Evolutionary conservation across 2,113 vertebrate genomes (phyloP).

Genomic region (Cololabis saira): DNA sequence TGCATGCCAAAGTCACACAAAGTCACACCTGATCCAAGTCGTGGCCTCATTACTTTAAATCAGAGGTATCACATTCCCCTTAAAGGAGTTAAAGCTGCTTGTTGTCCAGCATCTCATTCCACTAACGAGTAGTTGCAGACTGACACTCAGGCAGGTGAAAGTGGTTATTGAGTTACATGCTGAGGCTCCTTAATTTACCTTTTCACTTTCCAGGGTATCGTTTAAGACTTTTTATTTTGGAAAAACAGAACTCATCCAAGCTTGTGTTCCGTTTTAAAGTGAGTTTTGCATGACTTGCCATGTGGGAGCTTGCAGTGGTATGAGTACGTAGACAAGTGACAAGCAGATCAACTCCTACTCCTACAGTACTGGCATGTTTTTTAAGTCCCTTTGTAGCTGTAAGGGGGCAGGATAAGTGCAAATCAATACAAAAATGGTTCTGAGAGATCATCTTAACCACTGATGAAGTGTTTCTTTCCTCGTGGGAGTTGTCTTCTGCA

Average conservation of each 20-base stretch:
- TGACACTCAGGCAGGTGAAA: neutral
- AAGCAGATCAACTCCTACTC: neutral
- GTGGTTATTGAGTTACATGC: slow-evolving; percentile 6
- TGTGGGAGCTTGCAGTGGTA: neutral
- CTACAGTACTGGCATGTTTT: neutral
- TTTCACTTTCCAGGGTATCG: neutral
- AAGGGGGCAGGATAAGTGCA: neutral
- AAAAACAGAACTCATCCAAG: neutral
- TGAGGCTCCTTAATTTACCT: slow-evolving; percentile 5
- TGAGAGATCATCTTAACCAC: neutral
- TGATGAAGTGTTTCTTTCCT: neutral
- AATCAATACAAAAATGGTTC: slow-evolving; percentile 3
- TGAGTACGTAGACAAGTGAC: neutral
- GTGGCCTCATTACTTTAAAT: slow-evolving; percentile 41
- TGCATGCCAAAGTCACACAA: slow-evolving; percentile 7
- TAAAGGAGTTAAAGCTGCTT: slow-evolving; percentile 44
- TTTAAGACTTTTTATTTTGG: neutral
- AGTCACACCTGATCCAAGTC: slow-evolving; percentile 11
- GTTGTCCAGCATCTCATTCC: slow-evolving; percentile 39
- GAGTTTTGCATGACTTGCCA: slow-evolving; percentile 1
- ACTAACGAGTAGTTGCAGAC: slow-evolving; percentile 8
- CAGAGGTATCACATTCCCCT: slow-evolving; percentile 1
- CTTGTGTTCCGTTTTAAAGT: neutral
- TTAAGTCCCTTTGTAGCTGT: neutral
- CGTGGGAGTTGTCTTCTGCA: neutral